phyloP scores from a whole-genome alignment of 2,888 invertebrate genomes.

The Stegophylla sp. region DNA sequence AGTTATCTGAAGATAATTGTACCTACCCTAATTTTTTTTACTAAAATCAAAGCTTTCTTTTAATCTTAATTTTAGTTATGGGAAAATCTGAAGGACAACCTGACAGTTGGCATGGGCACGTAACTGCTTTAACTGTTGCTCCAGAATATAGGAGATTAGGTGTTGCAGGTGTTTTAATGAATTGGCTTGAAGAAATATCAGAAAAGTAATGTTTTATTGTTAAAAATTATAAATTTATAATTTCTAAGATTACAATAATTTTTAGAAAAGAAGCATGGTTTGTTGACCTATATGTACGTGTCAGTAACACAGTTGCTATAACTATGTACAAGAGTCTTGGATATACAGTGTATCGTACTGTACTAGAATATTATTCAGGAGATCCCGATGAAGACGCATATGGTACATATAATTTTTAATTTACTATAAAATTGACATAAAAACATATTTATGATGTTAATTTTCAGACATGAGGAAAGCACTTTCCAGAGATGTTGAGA shows the following conservation, averaged over 20 bases:
- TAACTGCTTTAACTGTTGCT: constrained; percentile 95
- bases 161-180: constrained; percentile 92
- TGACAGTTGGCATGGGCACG: constrained; percentile 99
- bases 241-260: constrained; percentile 62
- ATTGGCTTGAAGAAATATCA: constrained; percentile 91
- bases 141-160: constrained; percentile 92
- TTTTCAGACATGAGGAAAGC: constrained; percentile 97
- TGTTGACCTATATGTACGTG: constrained; percentile 97
- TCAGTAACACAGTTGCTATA: constrained; percentile 95
- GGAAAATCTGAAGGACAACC: constrained; percentile 96
- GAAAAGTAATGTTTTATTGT: constrained; percentile 70
- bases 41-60: too few relatives aligned
- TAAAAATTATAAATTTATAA: background rate
- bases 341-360: constrained; percentile 94
- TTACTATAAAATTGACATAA: background rate
- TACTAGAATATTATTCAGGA: constrained; percentile 97
- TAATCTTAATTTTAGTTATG: constrained; percentile 78
- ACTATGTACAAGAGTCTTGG: constrained; percentile 96
- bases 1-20: too few relatives aligned
- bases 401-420: constrained; percentile 69
- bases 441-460: constrained; percentile 19
- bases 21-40: too few relatives aligned
- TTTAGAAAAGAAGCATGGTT: constrained; percentile 93
- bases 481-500: constrained; percentile 86
- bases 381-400: constrained; percentile 98